Percentiles rank a stretch among this genome's conserved stretches.
Evolutionary conservation across 2,888 invertebrate genomes (phyloP).

Genomic region (Megastigmus dorsalis): DNA sequence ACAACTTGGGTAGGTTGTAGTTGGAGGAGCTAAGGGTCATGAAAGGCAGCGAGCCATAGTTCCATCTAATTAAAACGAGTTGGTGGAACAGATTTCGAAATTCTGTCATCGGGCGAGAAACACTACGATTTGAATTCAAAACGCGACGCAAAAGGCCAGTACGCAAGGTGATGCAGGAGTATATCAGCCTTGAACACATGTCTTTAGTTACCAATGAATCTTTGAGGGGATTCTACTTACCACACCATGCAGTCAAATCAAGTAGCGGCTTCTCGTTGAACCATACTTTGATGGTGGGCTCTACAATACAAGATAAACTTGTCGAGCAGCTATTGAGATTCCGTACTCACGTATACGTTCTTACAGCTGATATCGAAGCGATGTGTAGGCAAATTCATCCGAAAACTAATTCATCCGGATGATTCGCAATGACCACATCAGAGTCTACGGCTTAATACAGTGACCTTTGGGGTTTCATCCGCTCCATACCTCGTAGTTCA

Average conservation of each 20-base stretch:
- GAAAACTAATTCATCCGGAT: conserved; percentile 18
- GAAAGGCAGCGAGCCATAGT: no score
- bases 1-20: no score
- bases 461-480: conserved; percentile 52
- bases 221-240: conserved; percentile 12
- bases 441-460: conserved; percentile 19
- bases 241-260: conserved; percentile 23
- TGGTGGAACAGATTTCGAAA: no score
- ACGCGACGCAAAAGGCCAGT: conserved; percentile 1
- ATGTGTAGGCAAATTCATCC: conserved; percentile 7
- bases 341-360: conserved; percentile 26
- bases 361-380: conserved; percentile 37
- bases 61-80: no score
- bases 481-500: conserved; percentile 59
- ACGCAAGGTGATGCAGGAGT: conserved; percentile 28
- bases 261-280: conserved; percentile 4
- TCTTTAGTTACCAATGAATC: background rate
- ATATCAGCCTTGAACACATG: conserved; percentile 29
- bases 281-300: conserved; percentile 6
- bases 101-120: no score
- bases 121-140: no score
- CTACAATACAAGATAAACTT: conserved; percentile 47
- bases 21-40: no score
- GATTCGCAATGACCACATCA: background rate
- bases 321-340: conserved; percentile 18